Percentiles rank a stretch among this genome's conserved stretches.
Evolutionary conservation across 2,113 vertebrate genomes (phyloP).

Genomic region (Tragelaphus imberbis): DNA sequence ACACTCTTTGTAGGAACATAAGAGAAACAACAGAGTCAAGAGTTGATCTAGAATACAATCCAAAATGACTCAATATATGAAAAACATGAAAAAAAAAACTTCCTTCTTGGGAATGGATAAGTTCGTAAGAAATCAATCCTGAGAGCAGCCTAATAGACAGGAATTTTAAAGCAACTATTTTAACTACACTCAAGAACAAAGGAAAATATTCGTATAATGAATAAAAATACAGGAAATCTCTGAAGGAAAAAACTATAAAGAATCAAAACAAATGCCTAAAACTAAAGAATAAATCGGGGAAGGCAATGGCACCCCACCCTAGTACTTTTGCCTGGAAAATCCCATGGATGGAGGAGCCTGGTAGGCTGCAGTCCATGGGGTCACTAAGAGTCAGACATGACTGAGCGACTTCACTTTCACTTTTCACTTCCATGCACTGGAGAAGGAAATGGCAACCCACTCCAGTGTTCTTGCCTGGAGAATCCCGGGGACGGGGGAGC

Average conservation of each 20-base stretch:
- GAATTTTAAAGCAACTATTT: not conserved
- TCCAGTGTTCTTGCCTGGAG: too few species aligned
- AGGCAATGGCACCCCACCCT: too few species aligned
- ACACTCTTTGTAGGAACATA: not conserved
- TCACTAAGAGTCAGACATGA: too few species aligned
- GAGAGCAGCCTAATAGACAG: not conserved
- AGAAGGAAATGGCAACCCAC: too few species aligned
- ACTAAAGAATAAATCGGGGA: not conserved
- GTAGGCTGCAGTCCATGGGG: too few species aligned
- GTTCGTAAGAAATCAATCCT: not conserved
- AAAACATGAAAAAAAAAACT: not conserved
- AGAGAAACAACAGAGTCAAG: not conserved
- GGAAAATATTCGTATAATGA: not conserved
- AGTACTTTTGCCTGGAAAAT: too few species aligned
- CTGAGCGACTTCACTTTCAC: too few species aligned
- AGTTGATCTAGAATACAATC: not conserved
- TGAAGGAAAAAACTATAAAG: not conserved
- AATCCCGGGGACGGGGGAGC: too few species aligned
- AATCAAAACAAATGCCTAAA: not conserved
- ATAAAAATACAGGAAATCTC: not conserved
- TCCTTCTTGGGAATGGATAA: not conserved
- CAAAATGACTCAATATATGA: conserved; percentile 1
- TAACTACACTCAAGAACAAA: not conserved
- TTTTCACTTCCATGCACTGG: too few species aligned
- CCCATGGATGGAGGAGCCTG: too few species aligned